phyloP scores from a whole-genome alignment of 2,797 vertebrate species.

The Lagocephalus sceleratus region DNA sequence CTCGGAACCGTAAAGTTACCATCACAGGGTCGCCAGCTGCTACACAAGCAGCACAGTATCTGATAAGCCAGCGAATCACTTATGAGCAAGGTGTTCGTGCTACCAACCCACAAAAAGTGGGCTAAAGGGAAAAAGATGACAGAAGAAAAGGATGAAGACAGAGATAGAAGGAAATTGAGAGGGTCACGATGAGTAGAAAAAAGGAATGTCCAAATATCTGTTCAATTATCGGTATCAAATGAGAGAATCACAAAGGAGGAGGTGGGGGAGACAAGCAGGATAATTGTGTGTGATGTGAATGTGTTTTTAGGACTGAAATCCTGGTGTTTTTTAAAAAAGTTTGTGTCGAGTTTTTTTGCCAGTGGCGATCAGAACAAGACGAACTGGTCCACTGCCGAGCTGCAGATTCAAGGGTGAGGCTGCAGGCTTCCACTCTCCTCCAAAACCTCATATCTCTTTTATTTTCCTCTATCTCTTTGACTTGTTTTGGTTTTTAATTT shows the following conservation, averaged over 20 bases:
- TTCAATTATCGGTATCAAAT: slow-evolving; percentile 77
- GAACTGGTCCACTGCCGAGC: slow-evolving; percentile 80
- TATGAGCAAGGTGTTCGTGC: slow-evolving; percentile 95
- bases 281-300: slow-evolving; percentile 79
- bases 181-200: slow-evolving; percentile 66
- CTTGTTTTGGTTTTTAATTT: slow-evolving; percentile 53
- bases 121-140: slow-evolving; percentile 80
- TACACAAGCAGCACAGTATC: slow-evolving; percentile 94
- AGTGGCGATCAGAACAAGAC: slow-evolving; percentile 77
- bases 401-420: slow-evolving; percentile 73
- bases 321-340: slow-evolving; percentile 80
- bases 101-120: slow-evolving; percentile 96
- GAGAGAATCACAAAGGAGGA: slow-evolving; percentile 74
- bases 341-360: slow-evolving; percentile 77
- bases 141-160: slow-evolving; percentile 71
- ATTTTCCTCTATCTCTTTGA: slow-evolving; percentile 38
- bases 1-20: slow-evolving; percentile 96
- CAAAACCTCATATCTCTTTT: slow-evolving; percentile 74
- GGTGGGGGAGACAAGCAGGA: slow-evolving; percentile 73
- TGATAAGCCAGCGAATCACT: slow-evolving; percentile 97
- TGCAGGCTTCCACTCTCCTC: slow-evolving; percentile 67
- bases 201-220: slow-evolving; percentile 72
- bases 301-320: slow-evolving; percentile 79
- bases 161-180: slow-evolving; percentile 70
- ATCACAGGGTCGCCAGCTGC: slow-evolving; percentile 93